Base-by-base conservation (phyloP, 2,888 invertebrate species). In the Gisinianus flammeolus region DNA sequence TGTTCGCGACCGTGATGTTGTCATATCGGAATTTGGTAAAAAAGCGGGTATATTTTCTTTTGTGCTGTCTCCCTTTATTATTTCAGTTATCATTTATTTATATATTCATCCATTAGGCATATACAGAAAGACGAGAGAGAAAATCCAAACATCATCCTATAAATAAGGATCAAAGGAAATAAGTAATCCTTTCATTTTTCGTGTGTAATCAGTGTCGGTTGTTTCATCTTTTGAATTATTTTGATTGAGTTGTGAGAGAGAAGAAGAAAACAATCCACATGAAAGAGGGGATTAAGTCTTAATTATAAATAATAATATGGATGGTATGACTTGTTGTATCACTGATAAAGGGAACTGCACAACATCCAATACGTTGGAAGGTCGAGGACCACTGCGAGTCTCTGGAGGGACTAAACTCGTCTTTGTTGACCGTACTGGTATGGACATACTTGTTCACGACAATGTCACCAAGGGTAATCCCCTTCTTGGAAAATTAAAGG, bases 1-100 rank as follows among this genome's bases (percentile, higher is more conserved):
- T 62, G 91, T 89, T 3, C 88, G 91, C 76, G 91, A 91, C 86
- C 86, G 90, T 10, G 90, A 91, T 85, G 88, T 91, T 2, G 89
- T 90, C 2, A 88, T 90, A 31, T 90, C 91, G 16, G 91, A 91
- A 70, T 77, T 77, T 64, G 77, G 77, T 71, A 71, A 16, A 26
- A 68, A 62, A 62, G 10, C 4, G 28, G 62, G 71, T 71, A 56
- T 58, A 24, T 30, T 19, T 22, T 19, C 4, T 62, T 10, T 62
- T 62, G 62, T 62, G 24, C 24, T 10, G 62, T 62, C 62, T 62
- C 26, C 19, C 62, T 16, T 54, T 19, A 54, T 54, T 4, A 54
- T 54, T 54, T 54, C n/a, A n/a, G 16, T 54, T 54, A 54, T 54
- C 19, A 54, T 54, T 54, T 54, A n/a, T 3, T 54, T 6, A 44